Evolutionary conservation across 2,113 vertebrate genomes (phyloP), one percentile per base, ranked within the genome.

Genomic region (Mobula birostris): DNA sequence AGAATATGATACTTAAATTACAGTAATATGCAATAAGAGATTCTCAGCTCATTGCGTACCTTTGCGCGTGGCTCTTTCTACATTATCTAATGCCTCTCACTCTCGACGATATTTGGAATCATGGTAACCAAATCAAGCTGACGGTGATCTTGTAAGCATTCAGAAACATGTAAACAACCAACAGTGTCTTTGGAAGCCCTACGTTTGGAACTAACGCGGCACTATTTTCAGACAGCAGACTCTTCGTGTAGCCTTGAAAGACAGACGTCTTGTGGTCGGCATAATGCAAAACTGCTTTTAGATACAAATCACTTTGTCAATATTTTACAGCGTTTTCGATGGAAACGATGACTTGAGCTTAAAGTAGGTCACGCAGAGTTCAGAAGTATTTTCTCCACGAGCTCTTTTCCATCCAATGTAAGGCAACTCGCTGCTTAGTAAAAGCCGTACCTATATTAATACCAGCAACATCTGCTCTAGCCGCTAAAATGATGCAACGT

Each of bases 71-170:
- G 48, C 27, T 63, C 27, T 36, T 66, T 21, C 58, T 80, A 80
- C 80, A 94, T 79, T 74, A 32, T 78, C 82, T 68, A 82, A 85
- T 66, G 66, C 78, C 78, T 72, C 79, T 78, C 83, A 94, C 74
- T 90, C 85, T 94, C 82, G 83, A 85, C 27, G 80, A 17, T 63
- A 95, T 32, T 78, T 94, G 11, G 72, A 68, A 94, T 40, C 80
- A 94, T n/a, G 40, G 70, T 15, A 36, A 87, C 94, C 94, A 94
- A 80, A 82, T 85, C 79, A 94, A 66, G 4, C 70, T 36, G 2
- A 6, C 21, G 7, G 66, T 40, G 27, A 61, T 5, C 66, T 32
- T 91, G n/a, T 11, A 48, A 72, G 32, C 36, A 66, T 56, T 8
- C 29, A 17, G n/a, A 66, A 32, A 29, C 11, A 93, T 72, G 48